Evolutionary conservation across 1,140 invertebrate species (phyloP).

Genomic region (Neodiprion virginianus): DNA sequence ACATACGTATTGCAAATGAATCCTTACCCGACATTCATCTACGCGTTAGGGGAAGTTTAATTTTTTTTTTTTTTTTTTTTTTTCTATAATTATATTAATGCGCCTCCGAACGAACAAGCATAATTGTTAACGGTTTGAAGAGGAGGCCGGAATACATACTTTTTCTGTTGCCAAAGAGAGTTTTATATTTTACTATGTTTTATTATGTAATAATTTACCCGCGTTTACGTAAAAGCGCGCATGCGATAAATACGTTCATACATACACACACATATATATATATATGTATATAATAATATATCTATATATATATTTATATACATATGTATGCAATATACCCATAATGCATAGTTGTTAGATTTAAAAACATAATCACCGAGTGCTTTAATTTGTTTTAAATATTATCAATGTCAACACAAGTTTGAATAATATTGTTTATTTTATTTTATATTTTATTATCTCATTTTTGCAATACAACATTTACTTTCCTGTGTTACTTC

Average conservation of each 20-base stretch:
- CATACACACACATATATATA: neutral
- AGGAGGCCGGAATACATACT: slow-evolving; percentile 1
- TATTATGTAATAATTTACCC: neutral
- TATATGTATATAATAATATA: too few species aligned
- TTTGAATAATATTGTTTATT: too few species aligned
- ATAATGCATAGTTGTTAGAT: too few species aligned
- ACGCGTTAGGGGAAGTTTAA: neutral
- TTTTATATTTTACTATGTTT: slow-evolving; percentile 18
- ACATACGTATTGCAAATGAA: neutral
- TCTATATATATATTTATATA: neutral
- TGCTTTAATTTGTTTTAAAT: slow-evolving; percentile 1
- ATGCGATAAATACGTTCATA: neutral
- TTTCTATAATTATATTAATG: neutral
- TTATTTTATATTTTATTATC: neutral
- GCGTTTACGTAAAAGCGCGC: neutral
- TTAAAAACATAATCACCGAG: neutral
- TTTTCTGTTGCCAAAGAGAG: slow-evolving; percentile 48
- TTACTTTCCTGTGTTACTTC: too few species aligned
- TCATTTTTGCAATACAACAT: neutral
- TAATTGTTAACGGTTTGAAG: neutral
- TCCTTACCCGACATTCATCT: neutral
- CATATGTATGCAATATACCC: neutral
- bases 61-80: neutral
- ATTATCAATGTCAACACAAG: neutral
- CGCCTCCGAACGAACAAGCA: too few species aligned